Conservation (phyloP, 2,797 vertebrate genomes). For the Manis pentadactyla region DNA sequence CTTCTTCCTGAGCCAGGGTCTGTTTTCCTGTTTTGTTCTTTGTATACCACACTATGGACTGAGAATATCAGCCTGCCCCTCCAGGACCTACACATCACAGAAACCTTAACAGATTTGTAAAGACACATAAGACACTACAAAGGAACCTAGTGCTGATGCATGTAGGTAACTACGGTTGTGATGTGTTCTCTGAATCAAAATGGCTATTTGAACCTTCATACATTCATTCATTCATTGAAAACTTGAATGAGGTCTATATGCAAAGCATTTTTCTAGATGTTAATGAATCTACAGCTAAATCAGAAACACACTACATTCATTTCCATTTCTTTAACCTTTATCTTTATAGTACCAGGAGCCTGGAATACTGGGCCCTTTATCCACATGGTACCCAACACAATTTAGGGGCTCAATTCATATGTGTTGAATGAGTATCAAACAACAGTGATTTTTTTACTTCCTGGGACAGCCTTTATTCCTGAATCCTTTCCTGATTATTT, state of each 20-base stretch:
- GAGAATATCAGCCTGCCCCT: neutral
- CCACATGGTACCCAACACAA: neutral
- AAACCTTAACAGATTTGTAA: slow-evolving; percentile 2
- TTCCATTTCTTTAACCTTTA: neutral
- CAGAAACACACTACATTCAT: neutral
- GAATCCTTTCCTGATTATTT: neutral
- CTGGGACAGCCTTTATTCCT: neutral
- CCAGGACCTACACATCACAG: neutral
- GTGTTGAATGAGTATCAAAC: neutral
- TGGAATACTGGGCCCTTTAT: neutral
- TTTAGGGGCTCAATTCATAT: neutral
- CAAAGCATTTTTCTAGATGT: neutral
- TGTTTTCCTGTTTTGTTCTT: neutral
- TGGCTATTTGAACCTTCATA: slow-evolving; percentile 17
- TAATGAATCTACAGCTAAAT: neutral
- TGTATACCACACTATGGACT: neutral
- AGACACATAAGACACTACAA: neutral
- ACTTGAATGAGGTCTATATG: neutral
- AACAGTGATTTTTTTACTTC: neutral
- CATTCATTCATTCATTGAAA: slow-evolving; percentile 20
- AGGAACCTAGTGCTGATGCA: neutral
- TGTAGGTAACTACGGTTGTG: neutral
- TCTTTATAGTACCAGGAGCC: neutral
- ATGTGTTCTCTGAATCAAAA: slow-evolving; percentile 38
- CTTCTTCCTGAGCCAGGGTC: neutral